phyloP scores from a whole-genome alignment of 1,140 invertebrate species.

The Pseudomyrmex cubaensis region DNA sequence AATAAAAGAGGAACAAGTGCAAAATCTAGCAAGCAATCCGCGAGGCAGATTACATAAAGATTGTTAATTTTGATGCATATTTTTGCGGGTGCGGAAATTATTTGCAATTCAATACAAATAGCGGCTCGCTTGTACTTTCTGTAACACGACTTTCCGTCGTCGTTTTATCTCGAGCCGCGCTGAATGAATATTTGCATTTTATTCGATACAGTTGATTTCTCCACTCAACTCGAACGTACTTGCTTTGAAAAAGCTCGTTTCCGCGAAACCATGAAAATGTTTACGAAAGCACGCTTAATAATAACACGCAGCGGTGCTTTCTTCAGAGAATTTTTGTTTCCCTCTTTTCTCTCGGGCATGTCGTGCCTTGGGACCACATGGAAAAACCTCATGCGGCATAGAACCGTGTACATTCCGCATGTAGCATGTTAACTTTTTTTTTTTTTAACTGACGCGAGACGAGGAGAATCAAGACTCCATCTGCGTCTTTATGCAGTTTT shows the following conservation, averaged over 20 bases:
- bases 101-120: conserved; percentile 1
- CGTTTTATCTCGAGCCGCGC: not conserved
- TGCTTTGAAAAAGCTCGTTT: not conserved
- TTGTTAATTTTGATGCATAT: not conserved
- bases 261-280: not conserved
- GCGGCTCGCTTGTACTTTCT: not conserved
- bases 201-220: not conserved
- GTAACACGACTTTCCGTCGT: not conserved
- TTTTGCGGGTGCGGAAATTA: not conserved
- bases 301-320: not conserved
- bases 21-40: not conserved
- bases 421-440: conserved; percentile 2
- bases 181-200: conserved; percentile 11
- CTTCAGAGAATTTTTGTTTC: not conserved
- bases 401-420: not conserved
- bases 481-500: conserved; percentile 40
- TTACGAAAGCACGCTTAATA: conserved; percentile 10
- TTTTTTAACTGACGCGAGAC: conserved; percentile 11
- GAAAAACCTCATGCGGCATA: not conserved
- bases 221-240: not conserved
- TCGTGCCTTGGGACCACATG: not conserved
- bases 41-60: not conserved
- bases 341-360: not conserved
- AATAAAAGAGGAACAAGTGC: not conserved
- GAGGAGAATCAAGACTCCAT: not conserved